Conservation (phyloP, 2,113 vertebrate genomes). For the Callithrix jacchus region DNA sequence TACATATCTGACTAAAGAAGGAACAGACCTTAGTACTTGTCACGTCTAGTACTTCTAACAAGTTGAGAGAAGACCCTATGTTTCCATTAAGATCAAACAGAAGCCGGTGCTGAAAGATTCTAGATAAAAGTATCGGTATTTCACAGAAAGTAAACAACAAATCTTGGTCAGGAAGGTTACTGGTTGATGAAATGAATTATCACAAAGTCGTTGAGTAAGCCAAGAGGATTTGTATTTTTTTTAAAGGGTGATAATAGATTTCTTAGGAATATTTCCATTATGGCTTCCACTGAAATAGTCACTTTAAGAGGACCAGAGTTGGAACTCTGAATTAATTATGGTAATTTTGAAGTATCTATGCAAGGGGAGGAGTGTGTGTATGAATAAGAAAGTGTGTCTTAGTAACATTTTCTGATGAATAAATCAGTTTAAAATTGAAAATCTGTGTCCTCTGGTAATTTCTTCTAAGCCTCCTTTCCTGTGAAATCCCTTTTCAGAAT, state of each 20-base stretch:
- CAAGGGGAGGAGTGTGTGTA: constrained; percentile 42
- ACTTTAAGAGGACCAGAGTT: constrained; percentile 46
- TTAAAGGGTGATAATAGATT: neutral
- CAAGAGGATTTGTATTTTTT: neutral
- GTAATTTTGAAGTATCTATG: constrained; percentile 58
- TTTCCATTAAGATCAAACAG: neutral
- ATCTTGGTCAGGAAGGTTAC: neutral
- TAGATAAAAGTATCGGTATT: neutral
- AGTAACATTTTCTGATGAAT: constrained; percentile 72
- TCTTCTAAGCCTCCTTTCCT: constrained; percentile 57
- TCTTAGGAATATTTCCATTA: constrained; percentile 15
- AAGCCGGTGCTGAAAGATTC: neutral
- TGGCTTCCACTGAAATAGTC: constrained; percentile 33
- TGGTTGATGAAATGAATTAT: constrained; percentile 35
- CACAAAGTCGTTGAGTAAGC: neutral
- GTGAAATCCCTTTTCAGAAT: constrained; percentile 66
- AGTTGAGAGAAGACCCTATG: neutral
- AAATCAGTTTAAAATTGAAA: constrained; percentile 76
- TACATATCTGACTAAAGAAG: neutral
- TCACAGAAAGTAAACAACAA: constrained; percentile 14
- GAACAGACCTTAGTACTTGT: neutral
- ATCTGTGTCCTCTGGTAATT: constrained; percentile 73
- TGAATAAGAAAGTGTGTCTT: constrained; percentile 70
- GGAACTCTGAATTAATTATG: constrained; percentile 68
- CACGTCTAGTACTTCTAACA: neutral